These are phyloP conservation scores for crab-eating macaque (Macaca fascicularis) DNA, from an alignment of 2,113 vertebrate genomes.

Conservation along the genomic window T2T-MFA8v1.1 NC_088386.1:62657001-62657500, in stretches of 20 bases:
- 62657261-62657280: not conserved
- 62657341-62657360: not conserved
- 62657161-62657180: not conserved
- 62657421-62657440: not conserved
- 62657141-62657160: not conserved
- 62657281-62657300: not conserved
- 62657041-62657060: not conserved
- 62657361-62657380: not conserved
- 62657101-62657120: not conserved
- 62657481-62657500: constrained; percentile 1
- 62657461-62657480: not conserved
- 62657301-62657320: not conserved
- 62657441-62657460: constrained; percentile 4
- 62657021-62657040: accelerated
- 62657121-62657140: not conserved
- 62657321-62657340: not conserved
- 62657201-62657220: not conserved
- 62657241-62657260: not conserved
- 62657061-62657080: not conserved
- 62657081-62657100: not conserved
- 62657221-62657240: not conserved
- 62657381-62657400: not conserved
- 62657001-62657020: not conserved
- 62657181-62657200: not conserved
- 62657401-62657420: not conserved